phyloP scores from a whole-genome alignment of 2,888 invertebrate genomes.

The Tridacna gigas region DNA sequence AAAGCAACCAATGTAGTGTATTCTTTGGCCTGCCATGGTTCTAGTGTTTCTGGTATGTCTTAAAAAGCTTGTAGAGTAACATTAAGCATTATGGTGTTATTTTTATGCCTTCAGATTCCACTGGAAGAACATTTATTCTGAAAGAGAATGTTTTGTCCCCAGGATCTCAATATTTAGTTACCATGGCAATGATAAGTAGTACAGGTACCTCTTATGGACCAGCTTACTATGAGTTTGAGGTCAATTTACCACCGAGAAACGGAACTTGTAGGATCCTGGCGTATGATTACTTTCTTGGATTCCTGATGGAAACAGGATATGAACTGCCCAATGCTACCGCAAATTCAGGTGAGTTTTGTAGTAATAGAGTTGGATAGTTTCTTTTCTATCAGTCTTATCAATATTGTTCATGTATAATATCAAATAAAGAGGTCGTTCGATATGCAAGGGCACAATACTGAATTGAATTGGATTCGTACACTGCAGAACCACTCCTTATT shows the following conservation, averaged over 20 bases:
- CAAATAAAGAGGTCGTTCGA: too few species aligned
- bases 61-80: too few species aligned
- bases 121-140: slow-evolving; percentile 8
- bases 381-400: too few species aligned
- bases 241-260: slow-evolving; percentile 48
- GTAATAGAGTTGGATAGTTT: too few species aligned
- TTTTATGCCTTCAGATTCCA: not conserved
- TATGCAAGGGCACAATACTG: too few species aligned
- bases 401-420: too few species aligned
- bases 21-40: too few species aligned
- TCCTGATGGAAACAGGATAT: slow-evolving; percentile 12
- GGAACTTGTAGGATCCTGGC: slow-evolving; percentile 47
- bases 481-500: too few species aligned
- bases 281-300: slow-evolving; percentile 27
- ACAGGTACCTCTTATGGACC: slow-evolving; percentile 30
- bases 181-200: slow-evolving; percentile 12
- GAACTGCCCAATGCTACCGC: not conserved
- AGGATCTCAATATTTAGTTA: slow-evolving; percentile 47
- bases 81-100: too few species aligned
- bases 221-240: slow-evolving; percentile 57
- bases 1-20: too few species aligned
- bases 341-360: not conserved
- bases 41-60: too few species aligned
- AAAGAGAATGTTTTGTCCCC: slow-evolving; percentile 21
- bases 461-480: too few species aligned